These are phyloP conservation scores for Macroramphosus scolopax DNA, from an alignment of 2,797 vertebrate species.

Conservation along the genomic window DNA sequence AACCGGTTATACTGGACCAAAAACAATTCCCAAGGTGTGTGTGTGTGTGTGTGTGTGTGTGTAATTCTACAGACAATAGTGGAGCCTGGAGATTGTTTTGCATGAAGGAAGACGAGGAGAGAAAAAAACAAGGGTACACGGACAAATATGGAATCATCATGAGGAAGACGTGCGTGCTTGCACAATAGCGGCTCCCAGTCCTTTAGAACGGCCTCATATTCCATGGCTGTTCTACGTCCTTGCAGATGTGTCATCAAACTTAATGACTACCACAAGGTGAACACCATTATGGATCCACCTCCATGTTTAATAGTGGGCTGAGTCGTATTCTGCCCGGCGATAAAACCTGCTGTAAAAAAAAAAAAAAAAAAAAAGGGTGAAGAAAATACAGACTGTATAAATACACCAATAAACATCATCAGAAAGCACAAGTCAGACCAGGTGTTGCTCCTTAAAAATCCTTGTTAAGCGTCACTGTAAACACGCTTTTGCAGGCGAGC, in stretches of 20 bases:
- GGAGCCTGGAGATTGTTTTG: too few species aligned
- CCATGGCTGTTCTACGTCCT: constrained; percentile 17
- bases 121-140: too few species aligned
- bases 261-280: constrained; percentile 37
- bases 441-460: too few species aligned
- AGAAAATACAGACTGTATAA: not conserved
- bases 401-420: not conserved
- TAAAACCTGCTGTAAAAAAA: constrained; percentile 5
- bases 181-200: not conserved
- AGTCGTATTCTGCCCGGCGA: not conserved
- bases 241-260: constrained; percentile 26
- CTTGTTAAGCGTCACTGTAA: too few species aligned
- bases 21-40: too few species aligned
- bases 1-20: too few species aligned
- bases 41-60: too few species aligned
- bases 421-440: too few species aligned
- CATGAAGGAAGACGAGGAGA: too few species aligned
- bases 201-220: constrained; percentile 12
- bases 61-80: too few species aligned
- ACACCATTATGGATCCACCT: constrained; percentile 8
- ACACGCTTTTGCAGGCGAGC: constrained; percentile 5
- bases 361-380: constrained; percentile 1
- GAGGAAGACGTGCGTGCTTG: not conserved
- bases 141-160: not conserved
- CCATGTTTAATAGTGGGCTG: constrained; percentile 1